Evolutionary conservation across 2,113 vertebrate genomes (phyloP), one percentile per base, ranked within the genome.

Genomic region (Brachirus orientalis): DNA sequence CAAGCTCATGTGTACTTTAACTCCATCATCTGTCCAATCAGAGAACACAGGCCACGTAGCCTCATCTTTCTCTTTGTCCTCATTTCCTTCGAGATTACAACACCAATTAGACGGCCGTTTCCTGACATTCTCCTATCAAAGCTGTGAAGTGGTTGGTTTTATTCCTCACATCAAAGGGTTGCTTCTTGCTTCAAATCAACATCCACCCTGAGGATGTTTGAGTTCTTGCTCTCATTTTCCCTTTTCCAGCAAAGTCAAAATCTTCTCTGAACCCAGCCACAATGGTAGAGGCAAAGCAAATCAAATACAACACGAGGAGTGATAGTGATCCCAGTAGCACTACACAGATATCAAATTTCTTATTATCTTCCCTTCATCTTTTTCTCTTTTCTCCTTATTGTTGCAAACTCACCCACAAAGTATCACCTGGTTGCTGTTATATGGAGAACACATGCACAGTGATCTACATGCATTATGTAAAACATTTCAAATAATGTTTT

Each of bases 111-210:
- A 78, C 68, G 51, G 57, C 64, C 63, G 78, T 90, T 92, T 90
- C 73, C 85, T 90, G 80, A 92, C 87, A 89, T 85, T 80, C 79
- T 74, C 55, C 72, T 83, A 84, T 92, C 87, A 90, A 89, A 92
- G 82, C 77, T 56, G 51, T 55, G 70, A 88, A 88, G 75, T 64
- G 35, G 67, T 72, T 85, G 81, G 83, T 90, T 91, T 90, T 87
- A 85, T 91, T 88, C 82, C 75, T 53, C 63, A 91, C 87, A 90
- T 92, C 88, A 91, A 90, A 90, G 86, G 22, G 67, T 87, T 78
- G 85, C 82, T 89, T 89, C 82, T 88, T 73, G 76, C 74, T 87
- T 90, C 75, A 90, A 91, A 92, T 90, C 89, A 90, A 80, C 90
- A 91, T 88, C 86, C 71, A 83, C 75, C 86, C 86, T 52, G 46